A percentile compares a stretch with the other conserved stretches of the same genome.
Evolutionary conservation across 2,888 invertebrate species (phyloP).

Genomic region (Xestia c-nigrum): DNA sequence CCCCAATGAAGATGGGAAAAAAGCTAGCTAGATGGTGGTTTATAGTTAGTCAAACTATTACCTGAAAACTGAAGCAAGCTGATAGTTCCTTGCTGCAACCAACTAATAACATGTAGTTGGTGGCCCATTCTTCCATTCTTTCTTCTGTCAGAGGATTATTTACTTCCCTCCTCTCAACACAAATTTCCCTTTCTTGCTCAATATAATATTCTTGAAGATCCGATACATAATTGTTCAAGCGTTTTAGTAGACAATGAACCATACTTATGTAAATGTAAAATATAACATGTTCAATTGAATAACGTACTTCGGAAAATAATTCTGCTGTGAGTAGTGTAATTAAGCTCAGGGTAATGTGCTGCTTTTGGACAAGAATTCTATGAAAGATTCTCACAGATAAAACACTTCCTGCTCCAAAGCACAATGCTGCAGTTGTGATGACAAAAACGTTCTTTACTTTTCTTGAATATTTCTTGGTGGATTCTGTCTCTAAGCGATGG

Average conservation of each 20-base stretch:
- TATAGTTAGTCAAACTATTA: not conserved
- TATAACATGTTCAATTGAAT: conserved; percentile 16
- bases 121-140: conserved; percentile 21
- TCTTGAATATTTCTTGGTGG: not conserved
- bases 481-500: not conserved
- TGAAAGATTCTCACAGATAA: not conserved
- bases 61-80: conserved; percentile 27
- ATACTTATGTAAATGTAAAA: conserved; percentile 17
- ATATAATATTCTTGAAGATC: not conserved
- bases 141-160: not conserved
- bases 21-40: no score
- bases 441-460: conserved; percentile 5
- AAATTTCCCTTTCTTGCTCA: not conserved
- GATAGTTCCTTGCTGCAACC: conserved; percentile 14
- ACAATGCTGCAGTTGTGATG: not conserved
- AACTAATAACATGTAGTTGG: conserved; percentile 29
- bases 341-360: not conserved
- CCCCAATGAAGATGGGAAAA: no score
- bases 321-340: not conserved
- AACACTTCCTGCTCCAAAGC: not conserved
- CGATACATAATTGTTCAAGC: conserved; percentile 4
- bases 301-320: conserved; percentile 15
- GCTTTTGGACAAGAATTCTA: not conserved
- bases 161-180: no score
- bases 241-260: not conserved